These are phyloP conservation scores for Mythimna impura DNA, from an alignment of 2,888 invertebrate species.

Conservation along the genomic window DNA sequence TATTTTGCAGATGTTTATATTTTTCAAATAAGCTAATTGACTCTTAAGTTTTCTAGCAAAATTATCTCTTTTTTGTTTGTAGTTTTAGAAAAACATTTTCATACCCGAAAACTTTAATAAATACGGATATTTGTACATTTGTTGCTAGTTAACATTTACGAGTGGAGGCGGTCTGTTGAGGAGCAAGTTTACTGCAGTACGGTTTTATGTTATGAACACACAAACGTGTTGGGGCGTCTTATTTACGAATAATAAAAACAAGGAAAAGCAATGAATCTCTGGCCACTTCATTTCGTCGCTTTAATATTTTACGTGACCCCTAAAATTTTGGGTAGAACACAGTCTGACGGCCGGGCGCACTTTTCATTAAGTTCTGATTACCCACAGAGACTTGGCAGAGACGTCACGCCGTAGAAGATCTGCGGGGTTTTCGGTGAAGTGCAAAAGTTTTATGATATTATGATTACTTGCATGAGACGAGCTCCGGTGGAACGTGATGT, in stretches of 20 bases:
- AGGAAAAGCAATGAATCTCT: conserved; percentile 89
- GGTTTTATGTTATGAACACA: conserved; percentile 88
- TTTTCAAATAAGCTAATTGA: background rate
- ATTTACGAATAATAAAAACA: conserved; percentile 90
- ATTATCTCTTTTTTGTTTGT: conserved; percentile 6
- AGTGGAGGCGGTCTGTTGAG: conserved; percentile 76
- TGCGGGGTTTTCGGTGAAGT: conserved; percentile 86
- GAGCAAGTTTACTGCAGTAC: conserved; percentile 83
- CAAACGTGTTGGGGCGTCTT: conserved; percentile 83
- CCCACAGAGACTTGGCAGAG: conserved; percentile 82
- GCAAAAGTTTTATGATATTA: conserved; percentile 90
- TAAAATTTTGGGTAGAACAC: conserved; percentile 84
- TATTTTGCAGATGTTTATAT: background rate
- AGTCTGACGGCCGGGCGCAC: conserved; percentile 83
- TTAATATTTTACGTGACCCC: conserved; percentile 91
- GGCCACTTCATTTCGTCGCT: conserved; percentile 89
- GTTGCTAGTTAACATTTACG: conserved; percentile 82
- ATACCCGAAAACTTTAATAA: conserved; percentile 64
- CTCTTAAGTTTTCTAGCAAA: background rate
- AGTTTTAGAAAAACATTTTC: conserved; percentile 43
- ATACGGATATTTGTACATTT: conserved; percentile 72
- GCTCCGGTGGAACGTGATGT: conserved; percentile 76
- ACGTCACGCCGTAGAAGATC: conserved; percentile 79
- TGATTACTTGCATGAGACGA: conserved; percentile 87
- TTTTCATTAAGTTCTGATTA: conserved; percentile 90